Evolutionary conservation across 2,797 vertebrate species (phyloP).

Genomic region (Nasua narica): DNA sequence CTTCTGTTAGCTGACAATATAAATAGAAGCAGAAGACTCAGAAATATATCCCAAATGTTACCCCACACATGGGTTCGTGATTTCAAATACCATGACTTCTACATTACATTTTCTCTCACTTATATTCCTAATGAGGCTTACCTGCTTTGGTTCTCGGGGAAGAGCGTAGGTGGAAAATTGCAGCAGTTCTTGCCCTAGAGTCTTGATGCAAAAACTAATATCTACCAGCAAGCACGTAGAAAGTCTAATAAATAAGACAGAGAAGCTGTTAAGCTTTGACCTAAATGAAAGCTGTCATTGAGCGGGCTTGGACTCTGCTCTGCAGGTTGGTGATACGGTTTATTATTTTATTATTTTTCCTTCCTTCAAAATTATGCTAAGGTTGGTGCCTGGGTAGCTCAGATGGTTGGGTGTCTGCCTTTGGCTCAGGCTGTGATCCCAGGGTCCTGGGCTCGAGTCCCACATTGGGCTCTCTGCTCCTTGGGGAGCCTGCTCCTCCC

Average conservation of each 20-base stretch:
- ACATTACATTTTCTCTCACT: not conserved
- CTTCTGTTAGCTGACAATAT: conserved; percentile 5
- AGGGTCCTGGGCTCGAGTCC: too few relatives aligned
- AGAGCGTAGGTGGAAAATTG: not conserved
- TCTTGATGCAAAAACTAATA: conserved; percentile 15
- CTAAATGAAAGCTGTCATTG: not conserved
- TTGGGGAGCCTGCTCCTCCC: too few relatives aligned
- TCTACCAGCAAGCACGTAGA: not conserved
- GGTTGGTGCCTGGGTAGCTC: too few relatives aligned
- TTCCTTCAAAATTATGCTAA: not conserved
- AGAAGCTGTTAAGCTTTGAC: not conserved
- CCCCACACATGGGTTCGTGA: not conserved
- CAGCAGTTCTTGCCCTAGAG: not conserved
- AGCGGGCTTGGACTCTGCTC: not conserved
- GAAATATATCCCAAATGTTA: not conserved
- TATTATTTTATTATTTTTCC: not conserved
- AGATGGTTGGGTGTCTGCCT: too few relatives aligned
- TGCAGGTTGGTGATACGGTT: not conserved
- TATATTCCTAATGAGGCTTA: not conserved
- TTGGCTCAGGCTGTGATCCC: too few relatives aligned
- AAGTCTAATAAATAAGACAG: not conserved
- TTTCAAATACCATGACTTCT: not conserved
- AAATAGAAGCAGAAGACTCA: conserved; percentile 18
- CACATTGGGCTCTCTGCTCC: too few relatives aligned
- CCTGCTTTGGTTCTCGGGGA: not conserved